These are phyloP conservation scores for Dryoscopus gambensis DNA, from an alignment of 2,113 vertebrate genomes.

Conservation along the genomic window DNA sequence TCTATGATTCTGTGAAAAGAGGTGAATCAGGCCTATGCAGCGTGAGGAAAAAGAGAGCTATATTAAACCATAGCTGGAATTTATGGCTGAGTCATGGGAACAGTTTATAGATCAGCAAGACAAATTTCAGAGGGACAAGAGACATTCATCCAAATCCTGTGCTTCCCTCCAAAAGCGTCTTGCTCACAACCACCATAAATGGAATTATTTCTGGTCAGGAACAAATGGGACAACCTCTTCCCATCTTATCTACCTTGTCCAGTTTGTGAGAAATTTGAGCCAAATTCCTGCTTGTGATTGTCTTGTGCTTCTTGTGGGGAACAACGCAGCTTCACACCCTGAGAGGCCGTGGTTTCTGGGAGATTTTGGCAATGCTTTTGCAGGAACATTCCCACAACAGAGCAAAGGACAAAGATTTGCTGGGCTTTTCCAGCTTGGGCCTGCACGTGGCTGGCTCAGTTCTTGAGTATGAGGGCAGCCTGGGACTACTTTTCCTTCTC, in stretches of 20 bases:
- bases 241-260: neutral
- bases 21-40: neutral
- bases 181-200: neutral
- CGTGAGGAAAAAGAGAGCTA: neutral
- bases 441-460: neutral
- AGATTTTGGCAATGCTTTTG: neutral
- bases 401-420: neutral
- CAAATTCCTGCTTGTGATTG: neutral
- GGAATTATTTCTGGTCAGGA: neutral
- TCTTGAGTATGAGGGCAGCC: fast-evolving
- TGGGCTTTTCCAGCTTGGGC: neutral
- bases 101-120: neutral
- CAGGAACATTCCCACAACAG: neutral
- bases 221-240: neutral
- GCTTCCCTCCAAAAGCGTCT: neutral
- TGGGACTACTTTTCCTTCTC: neutral
- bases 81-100: neutral
- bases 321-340: fast-evolving
- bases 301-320: neutral
- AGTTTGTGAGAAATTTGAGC: neutral
- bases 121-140: neutral
- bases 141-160: neutral
- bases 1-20: neutral
- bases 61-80: neutral
- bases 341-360: neutral